Evolutionary conservation across 2,888 invertebrate genomes (phyloP).

Genomic region (Dasysyrphus tricinctus): DNA sequence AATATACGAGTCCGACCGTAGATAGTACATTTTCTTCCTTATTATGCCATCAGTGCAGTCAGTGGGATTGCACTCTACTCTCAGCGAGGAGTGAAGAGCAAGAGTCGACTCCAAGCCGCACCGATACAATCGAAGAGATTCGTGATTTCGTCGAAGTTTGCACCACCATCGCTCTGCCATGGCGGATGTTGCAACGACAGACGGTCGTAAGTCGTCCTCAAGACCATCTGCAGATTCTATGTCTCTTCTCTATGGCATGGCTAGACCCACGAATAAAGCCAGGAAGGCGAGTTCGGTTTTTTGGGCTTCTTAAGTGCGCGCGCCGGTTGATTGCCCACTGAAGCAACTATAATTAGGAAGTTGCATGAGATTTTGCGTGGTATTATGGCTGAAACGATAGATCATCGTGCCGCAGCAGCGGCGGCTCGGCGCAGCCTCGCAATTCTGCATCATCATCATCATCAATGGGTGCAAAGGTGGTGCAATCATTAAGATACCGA

Average conservation of each 20-base stretch:
- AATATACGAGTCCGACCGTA: constrained; percentile 57
- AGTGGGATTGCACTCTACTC: constrained; percentile 42
- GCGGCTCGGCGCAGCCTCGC: constrained; percentile 22
- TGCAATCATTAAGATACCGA: constrained; percentile 75
- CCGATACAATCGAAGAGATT: constrained; percentile 66
- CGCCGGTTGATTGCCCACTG: constrained; percentile 66
- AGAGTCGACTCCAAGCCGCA: neutral
- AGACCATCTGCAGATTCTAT: constrained; percentile 60
- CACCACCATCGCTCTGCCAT: neutral
- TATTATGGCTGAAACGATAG: constrained; percentile 70
- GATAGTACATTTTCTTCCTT: constrained; percentile 68
- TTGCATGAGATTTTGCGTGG: constrained; percentile 75
- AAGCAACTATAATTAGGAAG: constrained; percentile 75
- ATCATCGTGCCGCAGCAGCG: constrained; percentile 57
- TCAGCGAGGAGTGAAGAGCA: neutral
- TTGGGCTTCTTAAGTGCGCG: constrained; percentile 61
- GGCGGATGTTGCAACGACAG: constrained; percentile 68
- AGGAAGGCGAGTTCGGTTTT: neutral
- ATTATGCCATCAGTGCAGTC: constrained; percentile 71
- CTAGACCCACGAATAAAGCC: constrained; percentile 22
- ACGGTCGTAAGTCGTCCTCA: constrained; percentile 53
- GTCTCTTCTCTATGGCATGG: constrained; percentile 24
- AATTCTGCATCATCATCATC: constrained; percentile 47
- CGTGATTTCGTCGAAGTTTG: constrained; percentile 68
- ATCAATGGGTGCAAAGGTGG: constrained; percentile 72